phyloP scores from a whole-genome alignment of 35 echinoderm and acorn worm species.

The Antedon bifida region DNA sequence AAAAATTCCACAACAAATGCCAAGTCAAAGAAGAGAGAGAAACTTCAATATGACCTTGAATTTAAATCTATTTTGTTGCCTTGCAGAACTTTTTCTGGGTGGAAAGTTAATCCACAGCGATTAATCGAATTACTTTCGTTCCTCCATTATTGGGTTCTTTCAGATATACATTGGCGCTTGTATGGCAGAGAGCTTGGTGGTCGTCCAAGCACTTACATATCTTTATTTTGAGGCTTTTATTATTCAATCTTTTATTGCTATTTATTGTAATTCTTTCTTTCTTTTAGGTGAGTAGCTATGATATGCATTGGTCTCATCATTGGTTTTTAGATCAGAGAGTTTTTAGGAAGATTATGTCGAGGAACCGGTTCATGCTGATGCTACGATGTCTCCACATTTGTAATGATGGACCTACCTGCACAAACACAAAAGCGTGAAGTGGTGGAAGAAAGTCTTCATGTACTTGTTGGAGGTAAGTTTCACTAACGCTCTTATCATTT shows the following conservation, averaged over 20 bases:
- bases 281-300: no score
- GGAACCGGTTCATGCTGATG: no score
- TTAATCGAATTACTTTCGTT: no score
- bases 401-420: slow-evolving; percentile 43
- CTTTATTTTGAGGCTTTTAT: no score
- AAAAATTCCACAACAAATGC: not conserved
- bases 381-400: no score
- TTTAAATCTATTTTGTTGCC: slow-evolving; percentile 15
- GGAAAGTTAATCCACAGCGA: slow-evolving; percentile 9
- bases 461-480: slow-evolving; percentile 21
- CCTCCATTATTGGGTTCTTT: no score
- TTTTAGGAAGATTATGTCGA: no score
- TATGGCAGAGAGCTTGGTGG: slow-evolving; percentile 29
- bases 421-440: slow-evolving; percentile 36
- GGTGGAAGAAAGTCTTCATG: slow-evolving; percentile 36
- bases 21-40: not conserved
- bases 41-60: not conserved
- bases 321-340: no score
- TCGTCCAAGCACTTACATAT: slow-evolving; percentile 7
- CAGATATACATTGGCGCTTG: not conserved
- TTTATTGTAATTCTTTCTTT: no score
- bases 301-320: no score
- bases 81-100: slow-evolving; percentile 16
- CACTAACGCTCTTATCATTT: slow-evolving; percentile 14
- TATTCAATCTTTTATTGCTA: no score